phyloP scores from a whole-genome alignment of 2,797 vertebrate genomes.

The Sternarchorhynchus goeldii region DNA sequence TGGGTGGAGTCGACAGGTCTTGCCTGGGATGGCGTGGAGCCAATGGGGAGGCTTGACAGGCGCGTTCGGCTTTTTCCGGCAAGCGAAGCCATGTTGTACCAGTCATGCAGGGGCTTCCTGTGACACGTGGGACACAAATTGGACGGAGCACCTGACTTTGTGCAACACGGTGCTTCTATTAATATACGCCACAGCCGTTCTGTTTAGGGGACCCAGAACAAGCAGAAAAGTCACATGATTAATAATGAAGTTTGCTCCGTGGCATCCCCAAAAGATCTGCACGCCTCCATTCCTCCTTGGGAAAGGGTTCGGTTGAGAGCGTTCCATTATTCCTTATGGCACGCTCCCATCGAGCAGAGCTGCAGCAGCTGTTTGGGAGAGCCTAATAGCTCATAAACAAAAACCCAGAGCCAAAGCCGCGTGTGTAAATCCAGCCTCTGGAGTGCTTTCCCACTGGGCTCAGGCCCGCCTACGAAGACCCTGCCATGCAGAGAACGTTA shows the following conservation, averaged over 20 bases:
- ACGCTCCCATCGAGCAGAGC: background rate
- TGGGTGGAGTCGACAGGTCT: conserved; percentile 26
- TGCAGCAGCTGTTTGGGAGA: conserved; percentile 4
- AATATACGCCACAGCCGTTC: background rate
- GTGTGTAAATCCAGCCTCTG: background rate
- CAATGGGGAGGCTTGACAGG: conserved; percentile 21
- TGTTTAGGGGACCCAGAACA: background rate
- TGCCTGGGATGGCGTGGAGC: conserved; percentile 16
- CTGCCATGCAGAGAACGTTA: conserved; percentile 23
- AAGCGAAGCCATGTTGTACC: background rate
- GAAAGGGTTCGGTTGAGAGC: background rate
- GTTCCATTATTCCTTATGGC: background rate
- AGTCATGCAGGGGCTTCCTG: conserved; percentile 13
- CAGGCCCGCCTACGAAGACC: conserved; percentile 10
- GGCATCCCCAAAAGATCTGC: background rate
- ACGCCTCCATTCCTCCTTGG: background rate
- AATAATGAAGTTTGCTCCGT: background rate
- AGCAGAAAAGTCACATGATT: background rate
- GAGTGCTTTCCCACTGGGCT: conserved; percentile 15
- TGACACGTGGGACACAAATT: conserved; percentile 14
- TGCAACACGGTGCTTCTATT: background rate
- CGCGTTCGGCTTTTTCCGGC: conserved; percentile 8
- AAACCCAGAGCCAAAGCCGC: conserved; percentile 2
- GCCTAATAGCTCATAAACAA: background rate
- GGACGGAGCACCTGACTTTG: conserved; percentile 4